Evolutionary conservation across 2,888 invertebrate species (phyloP), one percentile per base, ranked within the genome.

Genomic region (Scelioninae gen. 1): DNA sequence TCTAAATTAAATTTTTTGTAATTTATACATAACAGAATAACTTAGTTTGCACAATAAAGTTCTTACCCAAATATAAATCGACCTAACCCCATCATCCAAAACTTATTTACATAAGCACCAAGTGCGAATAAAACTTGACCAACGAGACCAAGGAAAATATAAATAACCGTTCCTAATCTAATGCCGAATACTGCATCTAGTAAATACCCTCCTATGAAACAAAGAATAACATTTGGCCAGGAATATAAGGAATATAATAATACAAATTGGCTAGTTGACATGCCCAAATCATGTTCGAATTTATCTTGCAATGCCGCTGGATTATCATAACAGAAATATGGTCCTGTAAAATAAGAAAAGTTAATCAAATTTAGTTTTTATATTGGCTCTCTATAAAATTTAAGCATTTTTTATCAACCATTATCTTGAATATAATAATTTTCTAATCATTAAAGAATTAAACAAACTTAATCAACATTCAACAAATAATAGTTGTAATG

Each of bases 241-340:
- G 98, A 98, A 92, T 99, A 99, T 92, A 98, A 95, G 5, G 97
- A 96, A 93, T 99, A 99, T 55, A 99, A 94, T 81, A 96, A 93
- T 83, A 97, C 96, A 94, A 97, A 99, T 92, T 97, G 94, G 7
- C 96, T 95, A 74, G 96, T 97, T 65, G 95, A 94, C 85, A 99
- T 93, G 85, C 95, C 93, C 89, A 98, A 94, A 90, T 98, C 98
- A 85, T 93, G 92, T 89, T 95, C 95, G 91, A 97, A 98, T 87
- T 96, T 95, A 90, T 98, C 96, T 92, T 98, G 97, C 65, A 99
- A 93, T 5, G 99, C 98, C 69, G 96, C 97, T 6, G 99, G 99
- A 92, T 97, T 98, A 92, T 99, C 99, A 93, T 98, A 99, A 92
- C 99, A 99, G 92, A 99, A 99, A 93, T 98, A 98, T 78, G 98